A percentile compares a stretch with the other conserved stretches of the same genome.
Evolutionary conservation across 2,888 invertebrate species (phyloP).

Genomic region (Taphrorychus bicolor): DNA sequence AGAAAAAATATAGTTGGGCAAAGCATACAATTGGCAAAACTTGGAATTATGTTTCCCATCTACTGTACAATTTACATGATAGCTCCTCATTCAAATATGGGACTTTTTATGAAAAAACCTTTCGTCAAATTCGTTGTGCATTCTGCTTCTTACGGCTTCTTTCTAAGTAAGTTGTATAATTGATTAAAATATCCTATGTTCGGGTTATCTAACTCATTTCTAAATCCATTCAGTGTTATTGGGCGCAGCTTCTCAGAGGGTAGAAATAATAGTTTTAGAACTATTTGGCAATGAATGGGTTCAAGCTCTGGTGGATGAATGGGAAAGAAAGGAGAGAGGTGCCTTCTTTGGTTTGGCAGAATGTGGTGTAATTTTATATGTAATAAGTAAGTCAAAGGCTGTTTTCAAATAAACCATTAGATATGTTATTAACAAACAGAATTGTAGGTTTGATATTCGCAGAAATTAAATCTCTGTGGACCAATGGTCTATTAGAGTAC

Average conservation of each 20-base stretch:
- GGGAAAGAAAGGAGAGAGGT: conserved; percentile 81
- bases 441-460: conserved; percentile 89
- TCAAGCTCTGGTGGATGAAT: conserved; percentile 74
- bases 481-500: conserved; percentile 89
- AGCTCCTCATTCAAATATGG: conserved; percentile 87
- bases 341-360: conserved; percentile 82
- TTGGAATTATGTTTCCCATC: conserved; percentile 92
- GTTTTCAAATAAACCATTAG: conserved; percentile 12
- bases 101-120: conserved; percentile 93
- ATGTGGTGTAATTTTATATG: conserved; percentile 84
- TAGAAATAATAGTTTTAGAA: conserved; percentile 82
- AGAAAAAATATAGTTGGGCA: conserved; percentile 91
- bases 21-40: conserved; percentile 78
- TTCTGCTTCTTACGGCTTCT: conserved; percentile 94
- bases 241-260: conserved; percentile 91
- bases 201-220: too few relatives aligned
- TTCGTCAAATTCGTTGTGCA: conserved; percentile 99
- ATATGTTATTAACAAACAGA: too few relatives aligned
- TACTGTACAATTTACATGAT: conserved; percentile 93
- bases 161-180: conserved; percentile 96
- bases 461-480: conserved; percentile 91
- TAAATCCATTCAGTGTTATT: conserved; percentile 73
- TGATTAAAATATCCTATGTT: too few relatives aligned
- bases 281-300: conserved; percentile 82
- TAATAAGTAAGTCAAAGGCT: conserved; percentile 72